Evolutionary conservation across 1,140 invertebrate species (phyloP).

Genomic region (Thaumatotibia leucotreta): DNA sequence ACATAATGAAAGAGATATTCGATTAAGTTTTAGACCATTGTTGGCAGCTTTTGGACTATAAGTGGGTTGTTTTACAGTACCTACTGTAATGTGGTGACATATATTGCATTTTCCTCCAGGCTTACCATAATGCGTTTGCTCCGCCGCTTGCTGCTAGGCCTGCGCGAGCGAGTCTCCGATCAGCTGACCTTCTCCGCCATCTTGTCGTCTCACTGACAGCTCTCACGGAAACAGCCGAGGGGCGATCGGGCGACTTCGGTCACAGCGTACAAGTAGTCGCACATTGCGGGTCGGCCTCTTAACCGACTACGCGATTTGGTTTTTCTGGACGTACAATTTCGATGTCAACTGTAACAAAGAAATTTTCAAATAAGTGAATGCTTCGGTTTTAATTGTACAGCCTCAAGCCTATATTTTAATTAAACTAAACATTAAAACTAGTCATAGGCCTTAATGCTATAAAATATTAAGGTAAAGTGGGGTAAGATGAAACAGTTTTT

Average conservation of each 20-base stretch:
- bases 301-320: neutral
- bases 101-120: slow-evolving; percentile 7
- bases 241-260: neutral
- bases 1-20: no score
- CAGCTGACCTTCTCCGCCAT: slow-evolving; percentile 69
- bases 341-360: slow-evolving; percentile 10
- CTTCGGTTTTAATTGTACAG: neutral
- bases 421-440: no score
- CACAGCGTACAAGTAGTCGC: slow-evolving; percentile 10
- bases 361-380: neutral
- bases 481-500: no score
- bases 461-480: no score
- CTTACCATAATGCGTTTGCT: slow-evolving; percentile 64
- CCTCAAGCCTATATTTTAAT: no score
- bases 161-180: slow-evolving; percentile 55
- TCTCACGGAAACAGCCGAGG: slow-evolving; percentile 28
- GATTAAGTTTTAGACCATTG: no score
- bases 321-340: neutral
- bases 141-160: slow-evolving; percentile 49
- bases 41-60: no score
- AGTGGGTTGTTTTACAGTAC: no score
- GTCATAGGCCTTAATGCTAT: no score
- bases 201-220: slow-evolving; percentile 40
- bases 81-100: no score
- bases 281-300: slow-evolving; percentile 18